Base-by-base conservation (phyloP, 2,797 vertebrate species). In the Pipistrellus kuhlii region DNA sequence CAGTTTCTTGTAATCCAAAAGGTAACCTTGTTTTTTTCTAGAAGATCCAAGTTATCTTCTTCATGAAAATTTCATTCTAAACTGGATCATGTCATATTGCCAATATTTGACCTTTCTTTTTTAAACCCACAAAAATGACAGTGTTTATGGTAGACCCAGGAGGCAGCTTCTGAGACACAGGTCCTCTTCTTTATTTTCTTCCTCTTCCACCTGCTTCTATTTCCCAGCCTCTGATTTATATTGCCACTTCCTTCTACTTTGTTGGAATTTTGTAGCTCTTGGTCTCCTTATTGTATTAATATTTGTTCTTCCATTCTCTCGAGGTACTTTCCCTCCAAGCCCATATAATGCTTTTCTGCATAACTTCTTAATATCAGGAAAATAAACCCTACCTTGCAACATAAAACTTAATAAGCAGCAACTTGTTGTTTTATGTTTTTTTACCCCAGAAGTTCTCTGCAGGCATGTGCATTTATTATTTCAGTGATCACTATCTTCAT, bases 41-140 rank as follows among this genome's bases (percentile, higher is more conserved):
- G 55, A 86, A 64, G 21, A 82, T 68, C 25, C 23, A 38, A 59
- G n/a, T 73, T 66, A 32, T 46, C 38, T 15, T 72, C 57, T 91
- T 72, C 6, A 82, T 17, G 80, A 93, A 81, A 82, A 62, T 41
- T 32, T 62, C 12, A 72, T 27, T 90, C 87, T 76, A 77, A 88
- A 59, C 27, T 53, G 12, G 59, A 25, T 62, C 41, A 62, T 44
- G n/a, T 9, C 3, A 73, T 30, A 41, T 62, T 62, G 48, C 6
- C 71, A 69, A 53, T 85, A 72, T 81, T 75, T 85, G 51, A 76
- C 35, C 10, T 77, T 91, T 69, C 51, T 35, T 38, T 71, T 62
- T 51, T 73, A 51, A 44, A 71, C 14, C 25, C 69, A 55, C 17
- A 30, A 82, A 84, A 73, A 78, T 23, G 11, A 18, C 10, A 35